Evolutionary conservation across 2,797 vertebrate species (phyloP).

Genomic region (Gallinago stenura): DNA sequence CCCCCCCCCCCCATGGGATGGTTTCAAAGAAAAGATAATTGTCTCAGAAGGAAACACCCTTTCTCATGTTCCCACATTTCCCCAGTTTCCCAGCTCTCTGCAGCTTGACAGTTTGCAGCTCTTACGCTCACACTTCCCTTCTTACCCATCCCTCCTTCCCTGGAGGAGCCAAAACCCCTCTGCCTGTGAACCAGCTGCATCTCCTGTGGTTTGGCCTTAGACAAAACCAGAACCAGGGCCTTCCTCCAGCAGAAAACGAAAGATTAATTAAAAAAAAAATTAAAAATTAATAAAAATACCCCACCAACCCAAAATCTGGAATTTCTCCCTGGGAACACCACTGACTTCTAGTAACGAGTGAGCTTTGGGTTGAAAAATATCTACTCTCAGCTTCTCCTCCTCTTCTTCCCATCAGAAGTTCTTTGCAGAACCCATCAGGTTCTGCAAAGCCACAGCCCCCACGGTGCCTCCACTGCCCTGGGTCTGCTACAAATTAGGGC

Average conservation of each 20-base stretch:
- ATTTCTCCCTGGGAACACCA: neutral
- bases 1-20: neutral
- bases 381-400: neutral
- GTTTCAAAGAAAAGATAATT: neutral
- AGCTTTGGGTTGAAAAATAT: neutral
- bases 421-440: neutral
- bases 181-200: too few species aligned
- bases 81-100: neutral
- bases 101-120: neutral
- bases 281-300: neutral
- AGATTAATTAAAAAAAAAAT: neutral
- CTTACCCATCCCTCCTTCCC: neutral
- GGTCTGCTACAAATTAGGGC: neutral
- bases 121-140: neutral
- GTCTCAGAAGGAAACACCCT: neutral
- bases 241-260: neutral
- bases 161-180: neutral
- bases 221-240: neutral
- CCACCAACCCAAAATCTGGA: neutral
- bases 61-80: neutral
- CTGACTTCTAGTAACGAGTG: neutral
- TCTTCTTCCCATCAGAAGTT: neutral
- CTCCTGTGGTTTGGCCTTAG: neutral
- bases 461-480: rapidly evolving
- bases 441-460: neutral